These are phyloP conservation scores for Oreochromis aureus DNA, from an alignment of 2,113 vertebrate genomes.

Conservation along the genomic window DNA sequence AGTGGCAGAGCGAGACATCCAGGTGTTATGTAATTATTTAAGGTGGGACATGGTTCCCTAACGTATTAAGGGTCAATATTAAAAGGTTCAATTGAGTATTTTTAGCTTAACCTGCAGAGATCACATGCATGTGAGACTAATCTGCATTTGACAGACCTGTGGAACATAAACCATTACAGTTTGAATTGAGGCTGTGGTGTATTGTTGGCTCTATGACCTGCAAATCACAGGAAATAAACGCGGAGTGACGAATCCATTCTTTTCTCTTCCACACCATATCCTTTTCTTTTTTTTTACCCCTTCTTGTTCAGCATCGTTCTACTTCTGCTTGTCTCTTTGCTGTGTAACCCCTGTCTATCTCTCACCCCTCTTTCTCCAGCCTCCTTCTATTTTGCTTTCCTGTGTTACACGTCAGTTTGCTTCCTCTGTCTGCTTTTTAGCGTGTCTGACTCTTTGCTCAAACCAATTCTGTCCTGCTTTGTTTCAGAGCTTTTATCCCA, in stretches of 20 bases:
- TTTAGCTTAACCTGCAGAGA: not conserved
- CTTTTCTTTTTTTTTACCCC: not conserved
- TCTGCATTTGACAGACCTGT: not conserved
- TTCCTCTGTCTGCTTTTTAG: constrained; percentile 10
- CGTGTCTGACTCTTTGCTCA: constrained; percentile 11
- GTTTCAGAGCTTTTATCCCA: constrained; percentile 22
- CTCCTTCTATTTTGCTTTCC: not conserved
- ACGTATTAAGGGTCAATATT: not conserved
- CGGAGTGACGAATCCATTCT: constrained; percentile 51
- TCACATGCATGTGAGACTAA: not conserved
- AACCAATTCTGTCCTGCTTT: constrained; percentile 32
- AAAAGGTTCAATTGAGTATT: not conserved
- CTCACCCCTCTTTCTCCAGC: not conserved
- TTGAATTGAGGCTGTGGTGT: constrained; percentile 60
- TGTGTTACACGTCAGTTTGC: constrained; percentile 15
- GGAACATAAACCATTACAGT: constrained; percentile 6
- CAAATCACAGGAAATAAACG: constrained; percentile 46
- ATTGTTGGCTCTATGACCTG: constrained; percentile 45
- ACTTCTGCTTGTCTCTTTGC: constrained; percentile 39
- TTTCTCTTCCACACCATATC: constrained; percentile 19
- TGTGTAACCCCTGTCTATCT: constrained; percentile 28
- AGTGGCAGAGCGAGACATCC: not conserved
- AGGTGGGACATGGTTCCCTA: not conserved
- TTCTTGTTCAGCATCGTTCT: not conserved
- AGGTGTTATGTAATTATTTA: constrained; percentile 26